Conservation (phyloP, 2,113 vertebrate species). For the Ceyx melanurus region DNA sequence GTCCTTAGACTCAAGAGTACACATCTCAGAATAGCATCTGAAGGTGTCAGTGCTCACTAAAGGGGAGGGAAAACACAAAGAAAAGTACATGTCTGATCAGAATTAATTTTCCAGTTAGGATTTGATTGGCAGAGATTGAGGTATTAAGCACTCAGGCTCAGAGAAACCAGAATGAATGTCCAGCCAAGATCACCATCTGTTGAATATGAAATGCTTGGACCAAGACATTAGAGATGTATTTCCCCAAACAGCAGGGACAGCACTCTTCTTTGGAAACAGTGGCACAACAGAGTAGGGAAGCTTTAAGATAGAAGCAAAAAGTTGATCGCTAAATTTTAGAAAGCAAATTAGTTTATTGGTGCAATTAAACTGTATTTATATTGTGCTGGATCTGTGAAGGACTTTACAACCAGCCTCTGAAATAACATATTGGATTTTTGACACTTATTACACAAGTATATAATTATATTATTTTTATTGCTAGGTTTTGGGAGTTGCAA, state of each 20-base stretch:
- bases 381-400: neutral
- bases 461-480: neutral
- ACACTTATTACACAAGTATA: neutral
- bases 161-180: slow-evolving; percentile 55
- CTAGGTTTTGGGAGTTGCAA: neutral
- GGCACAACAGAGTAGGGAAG: slow-evolving; percentile 56
- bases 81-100: slow-evolving; percentile 40
- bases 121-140: slow-evolving; percentile 72
- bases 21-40: slow-evolving; percentile 3
- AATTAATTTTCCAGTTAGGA: slow-evolving; percentile 53
- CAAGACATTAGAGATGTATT: slow-evolving; percentile 74
- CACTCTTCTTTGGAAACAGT: slow-evolving; percentile 74
- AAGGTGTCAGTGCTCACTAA: slow-evolving; percentile 54
- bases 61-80: neutral
- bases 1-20: neutral
- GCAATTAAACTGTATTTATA: slow-evolving; percentile 60
- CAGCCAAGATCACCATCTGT: slow-evolving; percentile 79
- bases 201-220: slow-evolving; percentile 79
- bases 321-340: slow-evolving; percentile 38
- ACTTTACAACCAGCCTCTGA: neutral
- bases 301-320: slow-evolving; percentile 55
- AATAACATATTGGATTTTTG: neutral
- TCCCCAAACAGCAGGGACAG: slow-evolving; percentile 74
- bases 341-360: slow-evolving; percentile 36
- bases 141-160: slow-evolving; percentile 63